Base-by-base conservation (phyloP, 2,888 invertebrate species). In the Tetragonisca angustula region DNA sequence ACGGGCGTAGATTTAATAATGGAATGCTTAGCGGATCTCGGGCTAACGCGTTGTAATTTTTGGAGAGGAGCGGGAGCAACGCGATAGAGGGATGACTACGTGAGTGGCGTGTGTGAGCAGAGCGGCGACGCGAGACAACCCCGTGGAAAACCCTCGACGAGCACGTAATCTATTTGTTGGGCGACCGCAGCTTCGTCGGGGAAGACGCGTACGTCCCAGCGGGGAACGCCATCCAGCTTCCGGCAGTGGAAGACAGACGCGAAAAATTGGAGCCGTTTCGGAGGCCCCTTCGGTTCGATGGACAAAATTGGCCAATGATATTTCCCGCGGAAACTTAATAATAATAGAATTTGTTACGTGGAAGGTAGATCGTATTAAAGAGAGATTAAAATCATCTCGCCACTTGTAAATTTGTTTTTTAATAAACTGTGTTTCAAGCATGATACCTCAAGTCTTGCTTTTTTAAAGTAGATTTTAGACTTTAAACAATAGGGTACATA, bases 131-230 rank as follows among this genome's bases (percentile, higher is more conserved):
- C 24, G 74, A 32, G 64, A 54, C 74, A 78, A 80, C 83, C 82
- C 83, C 76, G 3, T 84, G 86, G 82, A 87, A 88, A 90, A 91
- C 90, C 91, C 91, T 88, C 90, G 88, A 78, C 88, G 84, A 91
- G 92, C 94, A 93, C 94, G 94, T 94, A 94, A 94, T 94, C 94
- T 94, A 94, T 94, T 94, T 94, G 94, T 94, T 92, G 93, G 90
- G 89, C 92, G 92, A 93, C 94, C 94, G 91, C 93, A 91, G 90
- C 74, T 78, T 83, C 83, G 83, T 83, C 27, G 61, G 83, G 67
- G 49, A 83, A 69, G 81, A 81, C 32, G 81, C 76, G 83, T 61
- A 54, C 4, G 52, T 76, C 76, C 76, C 76, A 36, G 24, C 36
- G 52, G 76, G 70, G 27, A 62, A 62, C 24, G 76, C 71, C 62